Conservation (phyloP, 92 coral and sea anemone genomes). For the Parazoanthus swiftii region DNA sequence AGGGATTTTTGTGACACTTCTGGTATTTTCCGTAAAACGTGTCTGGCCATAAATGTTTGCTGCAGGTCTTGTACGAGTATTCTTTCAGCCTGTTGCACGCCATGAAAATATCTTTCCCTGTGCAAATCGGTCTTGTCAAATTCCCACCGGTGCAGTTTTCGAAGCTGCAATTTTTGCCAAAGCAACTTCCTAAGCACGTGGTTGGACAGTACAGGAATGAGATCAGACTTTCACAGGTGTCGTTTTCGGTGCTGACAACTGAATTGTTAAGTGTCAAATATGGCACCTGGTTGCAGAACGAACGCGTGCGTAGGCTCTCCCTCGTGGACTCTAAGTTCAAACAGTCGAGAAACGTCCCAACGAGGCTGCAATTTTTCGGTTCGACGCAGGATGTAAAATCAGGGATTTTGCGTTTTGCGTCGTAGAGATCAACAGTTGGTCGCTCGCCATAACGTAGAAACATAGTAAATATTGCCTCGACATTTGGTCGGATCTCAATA, state of each 20-base stretch:
- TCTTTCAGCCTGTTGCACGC: slow-evolving; percentile 31
- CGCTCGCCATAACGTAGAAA: slow-evolving; percentile 54
- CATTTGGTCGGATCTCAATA: slow-evolving; percentile 20
- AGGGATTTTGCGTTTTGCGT: slow-evolving; percentile 54
- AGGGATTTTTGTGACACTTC: slow-evolving; percentile 60
- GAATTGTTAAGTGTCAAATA: background rate
- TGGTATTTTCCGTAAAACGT: slow-evolving; percentile 61
- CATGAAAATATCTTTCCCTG: slow-evolving; percentile 29
- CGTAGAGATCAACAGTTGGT: slow-evolving; percentile 55
- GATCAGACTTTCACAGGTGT: background rate
- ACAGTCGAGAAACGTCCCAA: slow-evolving; percentile 56
- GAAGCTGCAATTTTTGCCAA: background rate
- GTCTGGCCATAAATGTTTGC: slow-evolving; percentile 25
- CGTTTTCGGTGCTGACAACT: too few relatives aligned
- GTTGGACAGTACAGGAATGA: slow-evolving; percentile 13
- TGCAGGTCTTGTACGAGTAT: slow-evolving; percentile 38
- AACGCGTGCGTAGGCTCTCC: background rate
- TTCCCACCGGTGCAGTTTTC: slow-evolving; percentile 4
- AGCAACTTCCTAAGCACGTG: slow-evolving; percentile 7
- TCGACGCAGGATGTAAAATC: slow-evolving; percentile 71
- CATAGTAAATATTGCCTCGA: slow-evolving; percentile 41
- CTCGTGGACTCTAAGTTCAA: slow-evolving; percentile 16
- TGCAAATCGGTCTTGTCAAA: slow-evolving; percentile 22
- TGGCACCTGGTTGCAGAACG: slow-evolving; percentile 1
- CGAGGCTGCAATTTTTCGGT: slow-evolving; percentile 65